A percentile compares a stretch with the other conserved stretches of the same genome.
Conservation (phyloP, 2,113 vertebrate species). For the Pardalotus punctatus region DNA sequence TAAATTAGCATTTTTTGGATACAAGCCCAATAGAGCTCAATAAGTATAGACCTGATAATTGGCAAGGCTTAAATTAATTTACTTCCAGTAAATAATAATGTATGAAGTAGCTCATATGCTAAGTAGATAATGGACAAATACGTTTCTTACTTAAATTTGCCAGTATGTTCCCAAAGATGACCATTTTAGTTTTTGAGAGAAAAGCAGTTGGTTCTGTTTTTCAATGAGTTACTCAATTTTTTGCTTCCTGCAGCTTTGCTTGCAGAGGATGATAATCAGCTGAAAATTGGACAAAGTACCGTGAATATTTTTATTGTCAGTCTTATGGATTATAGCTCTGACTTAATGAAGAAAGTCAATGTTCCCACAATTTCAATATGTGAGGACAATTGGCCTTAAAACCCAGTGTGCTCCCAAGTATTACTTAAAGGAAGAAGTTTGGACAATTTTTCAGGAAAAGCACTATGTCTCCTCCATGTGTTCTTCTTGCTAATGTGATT, state of each 20-base stretch:
- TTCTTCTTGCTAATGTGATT: not conserved
- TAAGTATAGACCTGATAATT: not conserved
- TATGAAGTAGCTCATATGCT: not conserved
- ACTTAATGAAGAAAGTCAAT: constrained; percentile 14
- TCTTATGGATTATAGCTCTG: not conserved
- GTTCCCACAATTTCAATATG: not conserved
- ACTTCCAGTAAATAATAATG: not conserved
- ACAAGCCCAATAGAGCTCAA: not conserved
- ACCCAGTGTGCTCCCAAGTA: not conserved
- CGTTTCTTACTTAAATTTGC: not conserved
- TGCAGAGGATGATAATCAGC: not conserved
- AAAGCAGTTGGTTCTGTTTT: not conserved
- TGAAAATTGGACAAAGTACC: constrained; percentile 3
- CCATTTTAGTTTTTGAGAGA: not conserved
- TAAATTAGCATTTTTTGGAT: not conserved
- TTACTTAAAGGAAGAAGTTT: not conserved
- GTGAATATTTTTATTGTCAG: not conserved
- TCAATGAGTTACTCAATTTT: constrained; percentile 1
- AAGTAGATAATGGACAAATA: not conserved
- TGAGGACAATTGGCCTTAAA: not conserved
- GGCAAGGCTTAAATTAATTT: not conserved
- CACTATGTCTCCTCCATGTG: not conserved
- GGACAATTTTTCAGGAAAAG: not conserved
- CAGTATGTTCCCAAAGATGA: not conserved
- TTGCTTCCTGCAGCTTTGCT: constrained; percentile 27